Evolutionary conservation across 1,140 invertebrate species (phyloP), one percentile per base, ranked within the genome.

Genomic region (Lepidurus apus): DNA sequence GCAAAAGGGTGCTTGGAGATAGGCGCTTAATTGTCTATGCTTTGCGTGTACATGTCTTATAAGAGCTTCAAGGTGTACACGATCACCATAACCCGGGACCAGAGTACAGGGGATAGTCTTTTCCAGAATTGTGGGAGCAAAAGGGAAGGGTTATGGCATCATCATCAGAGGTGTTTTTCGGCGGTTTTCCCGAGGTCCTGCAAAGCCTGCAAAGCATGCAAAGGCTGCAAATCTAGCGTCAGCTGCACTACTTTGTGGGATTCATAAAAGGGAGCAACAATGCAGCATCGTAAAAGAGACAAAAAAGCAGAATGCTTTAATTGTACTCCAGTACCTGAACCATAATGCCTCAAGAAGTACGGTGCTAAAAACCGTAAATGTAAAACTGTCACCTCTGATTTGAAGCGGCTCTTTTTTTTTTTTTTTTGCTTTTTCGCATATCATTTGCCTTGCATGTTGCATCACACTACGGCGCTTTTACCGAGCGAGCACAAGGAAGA

Each of bases 211-310:
- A 65, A 6, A 65, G 26, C 26, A 1, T 26, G 26, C 26, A 34
- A 34, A 34, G 34, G 34, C 34, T 34, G 34, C 34, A 34, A 34
- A 34, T 34, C 34, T 34, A 65, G 53, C 53, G 53, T 17, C 53
- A 65, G 53, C 53, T 65, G 53, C 53, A 65, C 53, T 65, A 65
- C 53, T 65, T 65, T n/a, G 53, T 65, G 53, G 53, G 21, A 13
- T 65, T 21, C 6, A n/a, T n/a, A 65, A 65, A 65, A 65, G 53
- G 53, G 53, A 13, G 53, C 53, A 9, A 13, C 53, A 65, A 34
- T 34, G 34, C 53, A 65, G 21, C 21, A 21, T 21, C 53, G 21
- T 21, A 65, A 65, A 17, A 17, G 53, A 65, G 13, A 65, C 53
- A 65, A 21, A 65, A 65, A 65, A 13, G 34, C 34, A 34, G 53